phyloP scores from a whole-genome alignment of 2,113 vertebrate species.

The Alectura lathami region DNA sequence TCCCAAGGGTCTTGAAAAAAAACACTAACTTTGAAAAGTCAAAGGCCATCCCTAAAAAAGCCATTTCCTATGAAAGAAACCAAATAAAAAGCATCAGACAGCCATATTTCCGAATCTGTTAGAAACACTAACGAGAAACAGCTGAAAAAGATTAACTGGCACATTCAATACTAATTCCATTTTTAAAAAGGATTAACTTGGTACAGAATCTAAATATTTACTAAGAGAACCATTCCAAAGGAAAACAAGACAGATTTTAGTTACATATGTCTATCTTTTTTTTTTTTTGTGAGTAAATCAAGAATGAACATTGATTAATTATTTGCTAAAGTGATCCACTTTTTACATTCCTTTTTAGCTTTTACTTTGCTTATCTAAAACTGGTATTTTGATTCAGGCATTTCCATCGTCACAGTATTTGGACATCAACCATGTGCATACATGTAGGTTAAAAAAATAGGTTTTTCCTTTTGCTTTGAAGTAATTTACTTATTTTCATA shows the following conservation, averaged over 20 bases:
- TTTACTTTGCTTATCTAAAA: not conserved
- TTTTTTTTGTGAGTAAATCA: not conserved
- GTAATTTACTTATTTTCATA: not conserved
- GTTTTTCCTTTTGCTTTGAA: not conserved
- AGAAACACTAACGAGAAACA: not conserved
- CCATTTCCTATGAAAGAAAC: not conserved
- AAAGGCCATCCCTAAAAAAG: not conserved
- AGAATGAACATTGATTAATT: not conserved
- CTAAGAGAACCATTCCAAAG: not conserved
- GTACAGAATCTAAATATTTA: not conserved
- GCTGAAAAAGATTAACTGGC: not conserved
- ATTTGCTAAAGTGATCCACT: not conserved
- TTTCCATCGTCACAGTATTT: not conserved
- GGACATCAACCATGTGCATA: not conserved
- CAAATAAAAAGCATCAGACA: not conserved
- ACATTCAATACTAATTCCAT: not conserved
- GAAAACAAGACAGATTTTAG: not conserved
- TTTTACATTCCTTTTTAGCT: not conserved
- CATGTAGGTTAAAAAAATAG: not conserved
- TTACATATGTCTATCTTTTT: not conserved
- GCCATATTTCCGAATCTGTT: not conserved
- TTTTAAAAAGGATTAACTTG: not conserved
- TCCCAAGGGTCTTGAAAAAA: not conserved
- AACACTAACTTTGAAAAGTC: not conserved
- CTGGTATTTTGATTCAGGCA: not conserved